A percentile compares a stretch with the other conserved stretches of the same genome.
These are phyloP conservation scores for Papilio polyxenes DNA, from an alignment of 1,140 invertebrate species.

Conservation along the genomic window DNA sequence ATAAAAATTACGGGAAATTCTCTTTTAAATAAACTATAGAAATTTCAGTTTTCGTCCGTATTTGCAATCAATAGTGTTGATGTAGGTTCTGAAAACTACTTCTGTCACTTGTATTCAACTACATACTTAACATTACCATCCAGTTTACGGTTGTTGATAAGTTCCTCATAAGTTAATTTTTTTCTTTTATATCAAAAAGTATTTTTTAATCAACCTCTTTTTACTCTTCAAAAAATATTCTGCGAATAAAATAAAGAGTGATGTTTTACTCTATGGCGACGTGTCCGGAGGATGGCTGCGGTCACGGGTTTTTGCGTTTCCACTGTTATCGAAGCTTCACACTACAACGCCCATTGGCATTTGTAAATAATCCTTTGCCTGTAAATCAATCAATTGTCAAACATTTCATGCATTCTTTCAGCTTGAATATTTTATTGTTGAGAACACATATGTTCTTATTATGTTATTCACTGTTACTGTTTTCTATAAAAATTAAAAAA, in stretches of 20 bases:
- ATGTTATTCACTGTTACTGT: too few relatives aligned
- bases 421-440: background rate
- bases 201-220: background rate
- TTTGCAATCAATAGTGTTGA: background rate
- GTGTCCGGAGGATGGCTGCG: conserved; percentile 6
- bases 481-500: too few relatives aligned
- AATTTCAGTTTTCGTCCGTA: background rate
- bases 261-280: conserved; percentile 1
- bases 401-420: conserved; percentile 2
- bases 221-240: background rate
- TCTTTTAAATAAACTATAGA: too few relatives aligned
- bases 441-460: background rate
- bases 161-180: too few relatives aligned
- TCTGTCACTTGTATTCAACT: background rate
- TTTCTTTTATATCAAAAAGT: too few relatives aligned
- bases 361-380: conserved; percentile 21
- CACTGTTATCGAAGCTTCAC: conserved; percentile 19
- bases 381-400: conserved; percentile 21
- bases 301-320: conserved; percentile 15
- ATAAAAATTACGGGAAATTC: background rate
- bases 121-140: too few relatives aligned
- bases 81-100: background rate
- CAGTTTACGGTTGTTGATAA: too few relatives aligned
- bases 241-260: background rate
- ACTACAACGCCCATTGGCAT: conserved; percentile 26